These are phyloP conservation scores for Merodon equestris DNA, from an alignment of 2,888 invertebrate genomes.

Conservation along the genomic window DNA sequence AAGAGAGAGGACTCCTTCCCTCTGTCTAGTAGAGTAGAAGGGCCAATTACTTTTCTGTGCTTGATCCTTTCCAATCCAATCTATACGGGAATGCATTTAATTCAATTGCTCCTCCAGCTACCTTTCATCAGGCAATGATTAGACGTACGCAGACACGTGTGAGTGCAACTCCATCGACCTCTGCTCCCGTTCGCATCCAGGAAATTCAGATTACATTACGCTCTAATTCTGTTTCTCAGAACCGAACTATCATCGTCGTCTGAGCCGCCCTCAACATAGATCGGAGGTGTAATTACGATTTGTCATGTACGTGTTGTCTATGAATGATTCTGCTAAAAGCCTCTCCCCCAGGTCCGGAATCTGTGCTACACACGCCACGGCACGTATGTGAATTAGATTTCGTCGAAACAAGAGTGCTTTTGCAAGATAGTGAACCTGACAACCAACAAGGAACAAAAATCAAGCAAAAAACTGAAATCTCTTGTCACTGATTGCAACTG, in stretches of 20 bases:
- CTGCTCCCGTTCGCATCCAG: slow-evolving; percentile 54
- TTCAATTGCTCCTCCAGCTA: slow-evolving; percentile 11
- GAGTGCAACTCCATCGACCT: slow-evolving; percentile 63
- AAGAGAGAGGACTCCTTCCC: neutral
- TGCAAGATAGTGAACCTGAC: no score
- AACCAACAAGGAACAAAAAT: neutral
- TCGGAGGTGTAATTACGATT: slow-evolving; percentile 60
- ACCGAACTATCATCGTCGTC: slow-evolving; percentile 22
- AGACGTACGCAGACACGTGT: slow-evolving; percentile 43
- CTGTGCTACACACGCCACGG: slow-evolving; percentile 15
- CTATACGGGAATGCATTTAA: neutral
- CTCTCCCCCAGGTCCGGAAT: slow-evolving; percentile 5
- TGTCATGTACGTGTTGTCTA: slow-evolving; percentile 60
- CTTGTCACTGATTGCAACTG: slow-evolving; percentile 68
- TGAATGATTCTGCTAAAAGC: slow-evolving; percentile 49
- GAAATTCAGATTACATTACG: slow-evolving; percentile 55
- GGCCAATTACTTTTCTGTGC: no score
- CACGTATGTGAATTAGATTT: slow-evolving; percentile 67
- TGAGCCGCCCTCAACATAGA: slow-evolving; percentile 1
- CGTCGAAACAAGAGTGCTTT: slow-evolving; percentile 40
- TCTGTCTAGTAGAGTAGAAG: neutral
- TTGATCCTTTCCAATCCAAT: no score
- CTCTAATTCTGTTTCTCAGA: slow-evolving; percentile 24
- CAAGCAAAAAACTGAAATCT: slow-evolving; percentile 36
- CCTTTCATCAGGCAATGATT: slow-evolving; percentile 58